Percentiles rank a stretch among this genome's conserved stretches.
Conservation (phyloP, 2,888 invertebrate genomes). For the Brenthis daphne region DNA sequence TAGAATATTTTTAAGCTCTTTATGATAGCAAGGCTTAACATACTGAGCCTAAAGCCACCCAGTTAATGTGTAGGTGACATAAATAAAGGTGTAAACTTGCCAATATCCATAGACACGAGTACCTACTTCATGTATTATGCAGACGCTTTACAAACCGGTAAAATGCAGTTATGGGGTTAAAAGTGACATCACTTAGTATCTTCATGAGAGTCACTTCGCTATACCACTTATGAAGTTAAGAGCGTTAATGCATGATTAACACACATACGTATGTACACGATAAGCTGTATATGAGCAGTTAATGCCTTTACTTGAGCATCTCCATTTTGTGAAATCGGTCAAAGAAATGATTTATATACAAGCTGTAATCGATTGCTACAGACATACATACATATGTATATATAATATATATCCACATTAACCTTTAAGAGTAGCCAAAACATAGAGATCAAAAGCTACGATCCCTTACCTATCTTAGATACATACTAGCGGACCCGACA, state of each 20-base stretch:
- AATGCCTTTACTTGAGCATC: background rate
- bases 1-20: too few species aligned
- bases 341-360: too few species aligned
- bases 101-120: background rate
- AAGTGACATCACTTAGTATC: slow-evolving; percentile 11
- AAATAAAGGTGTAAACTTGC: background rate
- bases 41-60: too few species aligned
- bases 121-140: slow-evolving; percentile 13
- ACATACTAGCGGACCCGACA: too few species aligned
- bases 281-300: background rate
- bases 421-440: too few species aligned
- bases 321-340: background rate
- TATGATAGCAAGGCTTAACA: too few species aligned
- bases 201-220: slow-evolving; percentile 3
- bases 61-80: too few species aligned
- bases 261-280: background rate
- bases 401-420: too few species aligned
- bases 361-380: too few species aligned
- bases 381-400: too few species aligned
- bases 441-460: too few species aligned
- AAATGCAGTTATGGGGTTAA: slow-evolving; percentile 11
- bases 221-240: background rate
- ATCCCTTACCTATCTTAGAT: too few species aligned
- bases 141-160: slow-evolving; percentile 12
- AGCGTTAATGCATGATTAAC: slow-evolving; percentile 3